These are phyloP conservation scores for Danio albolineatus DNA, from an alignment of 2,797 vertebrate genomes.

Conservation along the genomic window DNA sequence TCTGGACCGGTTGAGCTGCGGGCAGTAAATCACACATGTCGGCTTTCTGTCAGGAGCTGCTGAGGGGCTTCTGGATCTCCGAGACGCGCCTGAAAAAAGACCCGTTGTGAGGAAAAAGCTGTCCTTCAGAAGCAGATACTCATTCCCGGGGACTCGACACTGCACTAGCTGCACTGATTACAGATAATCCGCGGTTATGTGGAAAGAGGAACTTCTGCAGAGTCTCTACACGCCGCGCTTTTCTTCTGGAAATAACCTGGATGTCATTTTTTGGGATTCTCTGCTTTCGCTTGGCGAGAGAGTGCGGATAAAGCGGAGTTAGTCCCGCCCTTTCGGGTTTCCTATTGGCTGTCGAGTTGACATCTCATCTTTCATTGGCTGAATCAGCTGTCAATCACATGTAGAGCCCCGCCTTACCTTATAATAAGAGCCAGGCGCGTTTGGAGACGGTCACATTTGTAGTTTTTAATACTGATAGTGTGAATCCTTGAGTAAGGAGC, in stretches of 20 bases:
- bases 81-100: constrained; percentile 50
- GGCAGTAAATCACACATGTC: constrained; percentile 89
- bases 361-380: constrained; percentile 56
- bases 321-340: constrained; percentile 64
- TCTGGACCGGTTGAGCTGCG: constrained; percentile 84
- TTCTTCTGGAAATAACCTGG: constrained; percentile 64
- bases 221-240: constrained; percentile 9
- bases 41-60: constrained; percentile 15
- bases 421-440: background rate
- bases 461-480: background rate
- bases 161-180: constrained; percentile 48
- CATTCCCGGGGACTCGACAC: constrained; percentile 15
- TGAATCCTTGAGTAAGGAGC: too few relatives aligned
- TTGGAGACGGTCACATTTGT: background rate
- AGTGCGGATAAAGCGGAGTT: constrained; percentile 39
- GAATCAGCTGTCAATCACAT: constrained; percentile 50
- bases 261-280: constrained; percentile 76
- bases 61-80: constrained; percentile 3
- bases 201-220: constrained; percentile 1
- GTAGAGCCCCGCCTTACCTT: constrained; percentile 47
- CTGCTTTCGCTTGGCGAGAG: constrained; percentile 54
- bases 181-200: constrained; percentile 16
- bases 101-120: constrained; percentile 63
- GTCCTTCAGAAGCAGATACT: constrained; percentile 48
- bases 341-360: constrained; percentile 65